Percentiles rank a stretch among this genome's conserved stretches.
Evolutionary conservation across 2,797 vertebrate species (phyloP).

Genomic region (Rhabdophis nuchalis): DNA sequence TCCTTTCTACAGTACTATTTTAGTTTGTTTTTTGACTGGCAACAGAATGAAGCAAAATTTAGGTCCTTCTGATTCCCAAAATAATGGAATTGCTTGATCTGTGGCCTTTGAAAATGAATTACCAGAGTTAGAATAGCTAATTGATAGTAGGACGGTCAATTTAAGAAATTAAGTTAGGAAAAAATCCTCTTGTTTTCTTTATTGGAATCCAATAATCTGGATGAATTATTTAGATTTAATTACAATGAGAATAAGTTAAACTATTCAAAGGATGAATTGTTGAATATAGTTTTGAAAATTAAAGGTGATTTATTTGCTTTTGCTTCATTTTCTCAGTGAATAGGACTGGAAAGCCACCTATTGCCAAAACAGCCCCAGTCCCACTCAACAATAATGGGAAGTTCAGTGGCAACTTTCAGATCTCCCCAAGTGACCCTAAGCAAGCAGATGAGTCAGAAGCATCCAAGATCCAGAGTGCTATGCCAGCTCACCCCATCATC

Average conservation of each 20-base stretch:
- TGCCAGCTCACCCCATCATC: constrained; percentile 56
- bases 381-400: constrained; percentile 47
- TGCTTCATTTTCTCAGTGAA: constrained; percentile 56
- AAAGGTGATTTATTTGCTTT: not conserved
- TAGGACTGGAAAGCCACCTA: constrained; percentile 66
- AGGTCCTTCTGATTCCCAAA: not conserved
- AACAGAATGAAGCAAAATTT: not conserved
- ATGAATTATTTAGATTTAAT: not conserved
- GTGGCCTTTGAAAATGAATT: not conserved
- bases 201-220: not conserved
- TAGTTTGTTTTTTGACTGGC: not conserved
- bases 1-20: not conserved
- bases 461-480: constrained; percentile 25
- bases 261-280: not conserved
- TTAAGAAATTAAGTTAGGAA: not conserved
- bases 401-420: not conserved
- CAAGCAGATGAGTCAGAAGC: constrained; percentile 53
- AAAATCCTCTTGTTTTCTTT: not conserved
- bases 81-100: not conserved
- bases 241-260: not conserved
- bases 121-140: not conserved
- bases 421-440: constrained; percentile 48
- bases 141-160: not conserved
- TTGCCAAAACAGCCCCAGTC: constrained; percentile 64
- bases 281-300: not conserved